Evolutionary conservation across 2,797 vertebrate genomes (phyloP).

Genomic region (Thripadectes ignobilis): DNA sequence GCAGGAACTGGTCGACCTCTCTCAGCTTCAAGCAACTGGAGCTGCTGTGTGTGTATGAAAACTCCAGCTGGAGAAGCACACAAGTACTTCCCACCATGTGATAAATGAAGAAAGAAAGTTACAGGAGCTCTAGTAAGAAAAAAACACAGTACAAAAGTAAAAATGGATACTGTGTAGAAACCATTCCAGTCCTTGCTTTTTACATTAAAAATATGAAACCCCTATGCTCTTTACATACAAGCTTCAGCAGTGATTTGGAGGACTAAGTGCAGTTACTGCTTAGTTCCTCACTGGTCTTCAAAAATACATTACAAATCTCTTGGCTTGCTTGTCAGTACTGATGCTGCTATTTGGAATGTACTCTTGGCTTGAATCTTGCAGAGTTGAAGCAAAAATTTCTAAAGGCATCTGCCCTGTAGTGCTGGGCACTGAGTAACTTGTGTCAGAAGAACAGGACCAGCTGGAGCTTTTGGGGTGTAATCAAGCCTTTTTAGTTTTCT

Average conservation of each 20-base stretch:
- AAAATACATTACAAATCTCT: neutral
- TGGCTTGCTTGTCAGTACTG: neutral
- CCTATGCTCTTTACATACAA: neutral
- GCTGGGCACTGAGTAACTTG: neutral
- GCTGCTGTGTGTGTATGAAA: neutral
- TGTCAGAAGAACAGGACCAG: neutral
- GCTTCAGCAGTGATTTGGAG: neutral
- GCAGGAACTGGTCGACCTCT: neutral
- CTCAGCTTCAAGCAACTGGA: neutral
- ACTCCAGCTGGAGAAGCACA: neutral
- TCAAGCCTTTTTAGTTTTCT: neutral
- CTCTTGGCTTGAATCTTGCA: neutral
- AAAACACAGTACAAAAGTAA: neutral
- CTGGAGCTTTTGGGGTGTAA: neutral
- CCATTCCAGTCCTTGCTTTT: neutral
- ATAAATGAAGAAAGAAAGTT: neutral
- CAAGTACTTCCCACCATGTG: neutral
- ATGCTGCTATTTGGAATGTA: neutral
- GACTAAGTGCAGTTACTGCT: neutral
- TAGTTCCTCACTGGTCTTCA: neutral
- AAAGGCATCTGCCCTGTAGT: neutral
- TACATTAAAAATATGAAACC: neutral
- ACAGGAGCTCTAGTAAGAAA: neutral
- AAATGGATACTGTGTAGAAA: neutral
- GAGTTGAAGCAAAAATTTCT: neutral